Conservation (phyloP, 2,113 vertebrate species). For the Aplodontia rufa region DNA sequence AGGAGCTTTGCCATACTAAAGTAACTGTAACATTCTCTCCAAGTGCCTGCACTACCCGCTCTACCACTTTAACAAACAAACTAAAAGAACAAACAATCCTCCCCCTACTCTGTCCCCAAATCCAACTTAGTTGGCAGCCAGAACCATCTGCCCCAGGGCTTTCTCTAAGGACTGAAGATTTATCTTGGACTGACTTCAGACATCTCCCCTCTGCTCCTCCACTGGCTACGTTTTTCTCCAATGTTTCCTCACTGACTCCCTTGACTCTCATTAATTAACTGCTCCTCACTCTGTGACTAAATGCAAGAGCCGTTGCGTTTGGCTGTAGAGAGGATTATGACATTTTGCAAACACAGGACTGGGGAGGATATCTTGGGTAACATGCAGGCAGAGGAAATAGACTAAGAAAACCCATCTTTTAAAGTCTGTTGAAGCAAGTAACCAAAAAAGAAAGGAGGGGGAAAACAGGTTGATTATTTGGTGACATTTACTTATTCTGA, state of each 20-base stretch:
- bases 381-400: not conserved
- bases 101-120: not conserved
- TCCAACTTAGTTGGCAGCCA: conserved; percentile 1
- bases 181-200: conserved; percentile 52
- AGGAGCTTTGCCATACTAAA: conserved; percentile 3
- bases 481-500: conserved; percentile 47
- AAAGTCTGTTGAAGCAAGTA: conserved; percentile 49
- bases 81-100: not conserved
- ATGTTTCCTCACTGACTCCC: conserved; percentile 44
- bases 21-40: not conserved
- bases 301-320: not conserved
- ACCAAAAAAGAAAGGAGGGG: not conserved
- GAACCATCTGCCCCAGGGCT: not conserved
- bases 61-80: conserved; percentile 27
- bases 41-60: not conserved
- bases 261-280: conserved; percentile 59
- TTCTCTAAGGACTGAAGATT: conserved; percentile 45
- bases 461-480: not conserved
- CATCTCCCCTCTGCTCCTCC: not conserved
- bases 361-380: not conserved
- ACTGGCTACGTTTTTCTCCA: conserved; percentile 11
- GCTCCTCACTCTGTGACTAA: conserved; percentile 16
- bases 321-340: not conserved
- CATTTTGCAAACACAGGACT: conserved; percentile 35
- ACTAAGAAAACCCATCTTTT: not conserved